Base-by-base conservation (phyloP, 2,113 vertebrate species). In the Erpornis zantholeuca region DNA sequence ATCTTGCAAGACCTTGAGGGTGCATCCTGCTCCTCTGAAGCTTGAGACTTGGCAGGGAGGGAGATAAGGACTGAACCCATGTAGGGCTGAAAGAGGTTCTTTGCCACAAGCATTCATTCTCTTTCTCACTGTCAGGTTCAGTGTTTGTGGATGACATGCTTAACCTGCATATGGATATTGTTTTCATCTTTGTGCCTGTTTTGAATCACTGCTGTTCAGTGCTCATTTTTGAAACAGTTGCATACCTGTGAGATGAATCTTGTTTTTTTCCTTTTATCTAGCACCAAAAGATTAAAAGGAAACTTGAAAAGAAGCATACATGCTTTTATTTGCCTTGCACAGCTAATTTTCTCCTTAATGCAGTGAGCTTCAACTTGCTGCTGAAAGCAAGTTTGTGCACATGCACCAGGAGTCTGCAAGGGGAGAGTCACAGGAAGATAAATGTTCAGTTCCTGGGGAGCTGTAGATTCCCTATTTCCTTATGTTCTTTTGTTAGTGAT, bases 311-410 rank as follows among this genome's bases (percentile, higher is more conserved):
- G 86, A 81, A 81, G 70, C 42, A 45, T 63, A 40, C 0, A 0
- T 27, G 94, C 45, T 72, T 92, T 93, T 56, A 80, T 92, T 94
- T 94, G 73, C 94, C 81, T 96, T 95, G 84, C 91, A 80, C 59
- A 69, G 68, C 15, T 94, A 31, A 83, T 94, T 69, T 75, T 92
- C 29, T 86, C 12, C 50, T 88, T 85, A 80, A 40, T 80, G 75
- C 59, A 70, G 6, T 25, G 56, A 80, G 59, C 47, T 82, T 60
- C 22, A 45, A 1, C 33, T 61, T 66, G 45, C 42, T 73, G 53
- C 57, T 82, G 56, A 64, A 81, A 85, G 40, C n/a, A 44, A 19
- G 31, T 25, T 70, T 65, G 42, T 79, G 59, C 38, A 42, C 23
- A 40, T n/a, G 80, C 23, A 78, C 13, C 36, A 42, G 15, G 50